Evolutionary conservation across 2,888 invertebrate species (phyloP), one percentile per base, ranked within the genome.

Genomic region (Chaetogeoica ovagalla): DNA sequence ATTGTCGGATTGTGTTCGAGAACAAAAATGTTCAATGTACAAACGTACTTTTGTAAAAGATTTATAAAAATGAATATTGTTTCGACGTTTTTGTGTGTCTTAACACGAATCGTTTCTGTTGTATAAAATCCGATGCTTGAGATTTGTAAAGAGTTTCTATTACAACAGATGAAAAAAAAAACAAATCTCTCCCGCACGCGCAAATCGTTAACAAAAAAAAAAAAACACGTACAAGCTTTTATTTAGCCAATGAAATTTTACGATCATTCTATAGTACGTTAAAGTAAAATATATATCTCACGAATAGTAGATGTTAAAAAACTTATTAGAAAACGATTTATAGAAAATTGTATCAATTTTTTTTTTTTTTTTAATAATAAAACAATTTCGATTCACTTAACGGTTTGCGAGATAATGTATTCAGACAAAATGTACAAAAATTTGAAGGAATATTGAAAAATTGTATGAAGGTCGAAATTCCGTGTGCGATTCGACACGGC

Each of bases 101-200:
- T 65, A 63, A n/a, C 30, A 30, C 30, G 4, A 30, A 30, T 30
- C 30, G 4, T 30, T 30, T 30, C n/a, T 52, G 57, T 75, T 66
- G 55, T 76, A 68, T 59, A 68, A 48, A 76, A 75, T 66, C 7
- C 43, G 57, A 75, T 75, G 23, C 59, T 76, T 59, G 39, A n/a
- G 59, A 68, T 6, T 59, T 48, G 48, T 76, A n/a, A 15, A 39
- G n/a, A 57, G 57, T 68, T 75, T 68, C 43, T 68, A 21, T 17
- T 23, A 48, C 19, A 30, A 30, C 4, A 1, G 21, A n/a, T n/a
- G n/a, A 48, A 21, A 66, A 63, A 52, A 55, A 65, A 43, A 68
- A n/a, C 37, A 7, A 3, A 23, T 23, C 59, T 13, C 9, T 9
- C 21, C 60, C 66, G 15, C 65, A 30, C 30, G 39, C 73, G 57